These are phyloP conservation scores for Drosophila ercepeae DNA, from an alignment of 1,140 invertebrate genomes.

Conservation along the genomic window DNA sequence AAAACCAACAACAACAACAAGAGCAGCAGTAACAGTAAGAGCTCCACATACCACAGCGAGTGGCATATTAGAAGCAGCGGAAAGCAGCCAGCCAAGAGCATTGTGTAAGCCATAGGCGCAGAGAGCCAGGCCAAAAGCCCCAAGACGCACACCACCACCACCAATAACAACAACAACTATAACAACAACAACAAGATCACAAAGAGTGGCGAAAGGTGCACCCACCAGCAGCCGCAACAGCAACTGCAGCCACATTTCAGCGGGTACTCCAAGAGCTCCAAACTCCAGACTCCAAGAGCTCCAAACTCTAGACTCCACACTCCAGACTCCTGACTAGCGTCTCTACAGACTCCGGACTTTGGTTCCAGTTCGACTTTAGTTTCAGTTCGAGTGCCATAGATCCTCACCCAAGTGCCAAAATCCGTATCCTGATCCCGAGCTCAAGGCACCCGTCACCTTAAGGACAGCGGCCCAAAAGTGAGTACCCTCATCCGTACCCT, in stretches of 20 bases:
- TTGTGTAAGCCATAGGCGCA: conserved; percentile 50
- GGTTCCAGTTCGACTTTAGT: conserved; percentile 35
- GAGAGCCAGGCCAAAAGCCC: conserved; percentile 44
- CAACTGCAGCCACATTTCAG: conserved; percentile 29
- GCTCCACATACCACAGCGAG: conserved; percentile 54
- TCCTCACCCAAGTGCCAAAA: conserved; percentile 72
- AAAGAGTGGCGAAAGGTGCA: conserved; percentile 73
- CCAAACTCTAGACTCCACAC: conserved; percentile 14
- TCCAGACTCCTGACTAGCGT: conserved; percentile 1
- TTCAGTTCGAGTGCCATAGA: conserved; percentile 60
- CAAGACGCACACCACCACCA: conserved; percentile 42
- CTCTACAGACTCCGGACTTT: conserved; percentile 18
- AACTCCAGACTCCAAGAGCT: conserved; percentile 2
- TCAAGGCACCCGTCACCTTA: conserved; percentile 24
- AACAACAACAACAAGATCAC: conserved; percentile 41
- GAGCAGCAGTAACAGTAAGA: conserved; percentile 24
- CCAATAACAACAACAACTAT: conserved; percentile 33
- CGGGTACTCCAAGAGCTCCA: conserved; percentile 6
- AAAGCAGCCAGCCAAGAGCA: conserved; percentile 41
- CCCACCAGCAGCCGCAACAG: conserved; percentile 57
- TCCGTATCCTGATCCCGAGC: conserved; percentile 39
- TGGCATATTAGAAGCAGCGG: conserved; percentile 49
- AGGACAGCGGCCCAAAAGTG: conserved; percentile 44
- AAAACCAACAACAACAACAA: conserved; percentile 11
- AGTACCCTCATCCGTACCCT: conserved; percentile 18